Percentiles rank a stretch among this genome's conserved stretches.
Evolutionary conservation across 2,797 vertebrate genomes (phyloP).

Genomic region (Eulemur mongoz): DNA sequence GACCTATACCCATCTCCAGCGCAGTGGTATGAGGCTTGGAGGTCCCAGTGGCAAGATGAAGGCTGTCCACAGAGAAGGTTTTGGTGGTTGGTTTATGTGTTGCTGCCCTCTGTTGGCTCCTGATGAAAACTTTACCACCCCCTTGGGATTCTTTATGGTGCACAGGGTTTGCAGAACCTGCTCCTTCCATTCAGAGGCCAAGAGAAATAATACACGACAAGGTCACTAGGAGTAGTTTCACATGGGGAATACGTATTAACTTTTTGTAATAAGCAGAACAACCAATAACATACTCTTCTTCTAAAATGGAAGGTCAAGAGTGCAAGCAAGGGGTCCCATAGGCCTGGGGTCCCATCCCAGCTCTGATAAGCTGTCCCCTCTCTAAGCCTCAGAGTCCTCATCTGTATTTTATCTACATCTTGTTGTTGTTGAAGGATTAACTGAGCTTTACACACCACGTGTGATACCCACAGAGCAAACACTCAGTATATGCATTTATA

Average conservation of each 20-base stretch:
- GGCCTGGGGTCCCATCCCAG: not conserved
- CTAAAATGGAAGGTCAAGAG: not conserved
- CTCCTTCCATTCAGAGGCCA: not conserved
- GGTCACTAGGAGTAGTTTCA: not conserved
- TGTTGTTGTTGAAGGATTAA: not conserved
- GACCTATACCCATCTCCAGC: rapidly evolving
- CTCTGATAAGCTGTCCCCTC: not conserved
- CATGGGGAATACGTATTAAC: not conserved
- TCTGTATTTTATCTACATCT: not conserved
- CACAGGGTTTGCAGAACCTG: constrained; percentile 54
- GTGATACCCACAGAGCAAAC: not conserved
- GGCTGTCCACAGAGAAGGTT: not conserved
- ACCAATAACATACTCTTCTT: not conserved
- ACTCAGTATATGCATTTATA: too few species aligned
- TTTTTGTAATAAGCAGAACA: not conserved
- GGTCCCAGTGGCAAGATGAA: not conserved
- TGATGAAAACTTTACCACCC: constrained; percentile 58
- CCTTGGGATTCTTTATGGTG: constrained; percentile 53
- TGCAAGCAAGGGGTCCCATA: not conserved
- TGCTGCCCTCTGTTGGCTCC: constrained; percentile 86
- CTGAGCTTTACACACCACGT: rapidly evolving
- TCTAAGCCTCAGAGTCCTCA: not conserved
- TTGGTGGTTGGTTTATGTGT: not conserved
- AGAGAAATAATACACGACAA: not conserved
- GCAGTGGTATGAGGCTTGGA: not conserved